Conservation (phyloP, 2,888 invertebrate species). For the Ochropleura leucogaster region DNA sequence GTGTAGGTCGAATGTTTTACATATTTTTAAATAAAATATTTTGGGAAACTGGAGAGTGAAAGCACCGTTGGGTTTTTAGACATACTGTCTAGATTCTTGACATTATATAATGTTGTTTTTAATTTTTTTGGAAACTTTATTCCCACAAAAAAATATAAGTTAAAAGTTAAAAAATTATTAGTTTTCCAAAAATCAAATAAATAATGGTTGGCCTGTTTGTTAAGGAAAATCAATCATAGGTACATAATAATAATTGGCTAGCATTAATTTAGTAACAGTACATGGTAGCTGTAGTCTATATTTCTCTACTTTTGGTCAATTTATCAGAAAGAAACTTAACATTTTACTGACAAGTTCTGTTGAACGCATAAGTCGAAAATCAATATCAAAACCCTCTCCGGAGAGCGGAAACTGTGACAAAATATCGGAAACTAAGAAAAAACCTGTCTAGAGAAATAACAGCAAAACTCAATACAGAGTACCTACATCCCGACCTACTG, state of each 20-base stretch:
- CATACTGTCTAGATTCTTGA: background rate
- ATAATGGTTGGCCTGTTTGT: background rate
- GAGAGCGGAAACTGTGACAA: conserved; percentile 17
- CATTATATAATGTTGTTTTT: background rate
- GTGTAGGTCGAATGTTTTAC: conserved; percentile 9
- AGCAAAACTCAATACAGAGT: conserved; percentile 28
- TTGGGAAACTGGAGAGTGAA: background rate
- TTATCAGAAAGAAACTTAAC: background rate
- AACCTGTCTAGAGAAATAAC: conserved; percentile 10
- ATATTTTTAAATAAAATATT: background rate
- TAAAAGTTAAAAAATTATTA: background rate
- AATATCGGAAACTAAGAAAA: conserved; percentile 49
- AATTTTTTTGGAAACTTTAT: background rate
- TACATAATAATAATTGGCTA: background rate
- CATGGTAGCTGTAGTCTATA: background rate
- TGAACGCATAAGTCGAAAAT: conserved; percentile 48
- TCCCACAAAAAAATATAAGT: too few relatives aligned
- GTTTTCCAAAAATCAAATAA: background rate
- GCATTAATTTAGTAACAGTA: background rate
- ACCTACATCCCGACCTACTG: conserved; percentile 8
- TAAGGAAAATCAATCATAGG: background rate
- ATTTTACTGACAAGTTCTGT: conserved; percentile 12
- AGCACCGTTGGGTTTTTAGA: background rate
- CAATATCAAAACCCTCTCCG: conserved; percentile 30
- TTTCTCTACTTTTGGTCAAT: background rate